phyloP scores from a whole-genome alignment of 2,888 invertebrate genomes.

The Craniophora ligustri region DNA sequence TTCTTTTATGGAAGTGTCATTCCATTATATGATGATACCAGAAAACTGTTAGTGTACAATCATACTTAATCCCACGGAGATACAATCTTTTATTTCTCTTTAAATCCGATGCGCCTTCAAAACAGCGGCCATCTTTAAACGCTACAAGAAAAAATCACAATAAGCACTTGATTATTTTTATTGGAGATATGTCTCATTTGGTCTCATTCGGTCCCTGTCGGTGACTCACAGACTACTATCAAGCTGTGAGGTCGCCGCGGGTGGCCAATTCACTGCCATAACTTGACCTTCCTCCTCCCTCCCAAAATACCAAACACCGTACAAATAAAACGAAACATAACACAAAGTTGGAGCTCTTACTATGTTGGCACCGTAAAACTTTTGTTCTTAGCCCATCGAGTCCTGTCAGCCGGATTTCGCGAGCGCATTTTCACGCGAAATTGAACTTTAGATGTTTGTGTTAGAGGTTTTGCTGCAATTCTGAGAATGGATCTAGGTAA shows the following conservation, averaged over 20 bases:
- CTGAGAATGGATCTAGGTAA: conserved; percentile 64
- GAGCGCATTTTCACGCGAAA: conserved; percentile 21
- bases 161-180: conserved; percentile 69
- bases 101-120: conserved; percentile 18
- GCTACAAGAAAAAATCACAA: conserved; percentile 49
- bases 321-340: conserved; percentile 24
- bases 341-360: conserved; percentile 57
- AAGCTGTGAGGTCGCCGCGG: conserved; percentile 73
- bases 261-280: conserved; percentile 69
- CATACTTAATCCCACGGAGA: no score
- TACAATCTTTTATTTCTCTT: neutral
- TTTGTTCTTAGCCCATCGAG: conserved; percentile 71
- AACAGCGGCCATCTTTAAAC: conserved; percentile 28
- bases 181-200: conserved; percentile 65
- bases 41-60: no score
- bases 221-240: conserved; percentile 71
- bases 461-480: conserved; percentile 50
- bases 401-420: conserved; percentile 62
- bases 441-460: conserved; percentile 39
- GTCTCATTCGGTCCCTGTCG: conserved; percentile 59
- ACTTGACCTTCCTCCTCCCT: conserved; percentile 52
- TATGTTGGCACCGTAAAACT: conserved; percentile 59
- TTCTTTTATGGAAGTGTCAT: no score
- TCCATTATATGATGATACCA: no score
- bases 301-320: conserved; percentile 20